Evolutionary conservation across 1,140 invertebrate genomes (phyloP).

Genomic region (Proales similis): DNA sequence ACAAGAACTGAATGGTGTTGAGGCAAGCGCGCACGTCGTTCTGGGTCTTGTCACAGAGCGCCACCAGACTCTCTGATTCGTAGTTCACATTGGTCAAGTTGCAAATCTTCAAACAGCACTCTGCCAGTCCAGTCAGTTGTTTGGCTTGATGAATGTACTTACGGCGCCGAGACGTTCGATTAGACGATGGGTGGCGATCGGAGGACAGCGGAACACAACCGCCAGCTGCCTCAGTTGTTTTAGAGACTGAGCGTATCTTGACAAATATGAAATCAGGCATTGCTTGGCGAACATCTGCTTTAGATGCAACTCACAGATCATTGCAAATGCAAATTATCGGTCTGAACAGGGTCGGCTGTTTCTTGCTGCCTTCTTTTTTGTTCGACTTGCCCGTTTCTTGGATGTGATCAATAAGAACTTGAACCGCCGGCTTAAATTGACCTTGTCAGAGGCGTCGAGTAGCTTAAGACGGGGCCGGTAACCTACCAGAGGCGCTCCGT

Average conservation of each 20-base stretch:
- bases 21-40: slow-evolving; percentile 83
- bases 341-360: slow-evolving; percentile 57
- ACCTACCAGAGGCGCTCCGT: slow-evolving; percentile 67
- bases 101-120: slow-evolving; percentile 61
- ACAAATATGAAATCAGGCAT: slow-evolving; percentile 13
- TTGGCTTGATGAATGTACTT: slow-evolving; percentile 1
- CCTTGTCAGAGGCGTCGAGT: background rate
- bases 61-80: slow-evolving; percentile 63
- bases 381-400: slow-evolving; percentile 53
- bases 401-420: slow-evolving; percentile 61
- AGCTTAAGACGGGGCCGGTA: background rate
- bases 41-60: slow-evolving; percentile 69
- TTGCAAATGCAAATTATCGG: slow-evolving; percentile 96
- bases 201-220: slow-evolving; percentile 67
- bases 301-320: slow-evolving; percentile 60
- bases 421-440: slow-evolving; percentile 66
- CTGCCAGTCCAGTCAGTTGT: background rate
- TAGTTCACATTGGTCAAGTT: slow-evolving; percentile 63
- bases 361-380: slow-evolving; percentile 52
- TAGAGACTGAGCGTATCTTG: slow-evolving; percentile 70
- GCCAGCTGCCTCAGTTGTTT: slow-evolving; percentile 65
- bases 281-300: background rate
- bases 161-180: slow-evolving; percentile 49
- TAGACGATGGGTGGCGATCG: slow-evolving; percentile 57
- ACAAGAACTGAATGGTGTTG: slow-evolving; percentile 71